Percentiles rank a stretch among this genome's conserved stretches.
Conservation (phyloP, 2,797 vertebrate species). For the Syndactyla subalaris region DNA sequence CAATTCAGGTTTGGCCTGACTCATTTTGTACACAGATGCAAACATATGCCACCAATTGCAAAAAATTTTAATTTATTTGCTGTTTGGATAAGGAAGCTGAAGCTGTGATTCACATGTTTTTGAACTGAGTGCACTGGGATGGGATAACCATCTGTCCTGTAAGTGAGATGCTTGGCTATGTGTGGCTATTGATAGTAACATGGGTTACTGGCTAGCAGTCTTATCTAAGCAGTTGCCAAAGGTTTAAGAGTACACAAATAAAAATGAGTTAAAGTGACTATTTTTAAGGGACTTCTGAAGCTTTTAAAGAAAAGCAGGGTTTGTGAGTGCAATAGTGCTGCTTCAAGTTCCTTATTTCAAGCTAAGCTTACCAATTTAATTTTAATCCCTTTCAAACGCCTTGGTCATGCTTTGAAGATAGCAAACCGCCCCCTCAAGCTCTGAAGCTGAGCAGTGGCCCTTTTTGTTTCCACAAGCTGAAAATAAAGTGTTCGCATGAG, state of each 20-base stretch:
- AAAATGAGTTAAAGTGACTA: constrained; percentile 12
- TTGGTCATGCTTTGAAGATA: constrained; percentile 67
- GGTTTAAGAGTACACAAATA: constrained; percentile 34
- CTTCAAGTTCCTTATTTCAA: constrained; percentile 48
- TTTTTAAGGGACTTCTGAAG: not conserved
- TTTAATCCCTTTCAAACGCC: constrained; percentile 70
- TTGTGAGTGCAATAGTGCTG: not conserved
- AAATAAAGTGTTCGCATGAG: constrained; percentile 78
- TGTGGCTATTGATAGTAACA: not conserved
- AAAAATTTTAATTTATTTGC: constrained; percentile 67
- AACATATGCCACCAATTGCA: constrained; percentile 67
- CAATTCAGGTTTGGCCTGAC: constrained; percentile 60
- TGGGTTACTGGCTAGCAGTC: not conserved
- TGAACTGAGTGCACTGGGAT: constrained; percentile 52
- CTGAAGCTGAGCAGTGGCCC: constrained; percentile 53
- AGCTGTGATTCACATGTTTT: constrained; percentile 63
- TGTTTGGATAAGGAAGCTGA: constrained; percentile 59
- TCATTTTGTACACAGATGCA: constrained; percentile 63
- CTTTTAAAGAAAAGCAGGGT: constrained; percentile 6
- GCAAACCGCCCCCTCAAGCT: constrained; percentile 52
- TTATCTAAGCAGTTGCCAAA: constrained; percentile 15
- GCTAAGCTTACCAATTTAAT: constrained; percentile 56
- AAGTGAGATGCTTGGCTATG: not conserved
- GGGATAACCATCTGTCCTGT: constrained; percentile 70
- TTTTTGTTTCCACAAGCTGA: constrained; percentile 73